Conservation (phyloP, 2,888 invertebrate genomes). For the Lithophane semibrunnea region DNA sequence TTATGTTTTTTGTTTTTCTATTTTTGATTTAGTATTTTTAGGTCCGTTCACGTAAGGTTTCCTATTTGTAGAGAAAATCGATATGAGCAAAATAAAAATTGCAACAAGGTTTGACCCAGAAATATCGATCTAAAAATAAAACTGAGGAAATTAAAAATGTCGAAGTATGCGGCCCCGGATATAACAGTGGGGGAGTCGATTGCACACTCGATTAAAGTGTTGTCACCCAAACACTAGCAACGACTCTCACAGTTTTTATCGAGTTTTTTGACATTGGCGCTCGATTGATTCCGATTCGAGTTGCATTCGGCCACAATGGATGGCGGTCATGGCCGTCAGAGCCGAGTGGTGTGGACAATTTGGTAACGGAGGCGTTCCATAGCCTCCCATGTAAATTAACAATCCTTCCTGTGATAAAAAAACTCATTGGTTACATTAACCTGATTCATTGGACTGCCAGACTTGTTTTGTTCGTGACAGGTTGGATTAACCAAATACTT, state of each 20-base stretch:
- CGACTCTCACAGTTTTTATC: conserved; percentile 83
- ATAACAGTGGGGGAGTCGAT: conserved; percentile 69
- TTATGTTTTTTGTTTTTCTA: no score
- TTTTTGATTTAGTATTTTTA: background rate
- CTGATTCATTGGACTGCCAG: conserved; percentile 67
- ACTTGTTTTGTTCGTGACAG: conserved; percentile 62
- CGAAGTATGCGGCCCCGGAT: conserved; percentile 67
- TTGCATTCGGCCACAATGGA: conserved; percentile 81
- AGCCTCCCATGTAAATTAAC: conserved; percentile 76
- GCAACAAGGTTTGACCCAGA: background rate
- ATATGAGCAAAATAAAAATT: background rate
- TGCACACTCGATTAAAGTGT: conserved; percentile 78
- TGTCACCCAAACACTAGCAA: conserved; percentile 79
- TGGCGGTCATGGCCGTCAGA: conserved; percentile 82
- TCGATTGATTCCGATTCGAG: conserved; percentile 82
- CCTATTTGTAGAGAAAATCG: background rate
- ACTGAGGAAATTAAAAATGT: conserved; percentile 63
- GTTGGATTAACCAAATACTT: conserved; percentile 55
- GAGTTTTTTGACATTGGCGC: conserved; percentile 81
- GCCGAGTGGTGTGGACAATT: conserved; percentile 78
- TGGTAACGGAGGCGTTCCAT: conserved; percentile 63
- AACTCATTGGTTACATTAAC: conserved; percentile 63
- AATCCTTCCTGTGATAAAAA: conserved; percentile 67
- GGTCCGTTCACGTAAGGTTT: no score
- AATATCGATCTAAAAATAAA: conserved; percentile 25